Percentiles rank a stretch among this genome's conserved stretches.
Conservation (phyloP, 2,113 vertebrate genomes). For the Furnarius figulus region DNA sequence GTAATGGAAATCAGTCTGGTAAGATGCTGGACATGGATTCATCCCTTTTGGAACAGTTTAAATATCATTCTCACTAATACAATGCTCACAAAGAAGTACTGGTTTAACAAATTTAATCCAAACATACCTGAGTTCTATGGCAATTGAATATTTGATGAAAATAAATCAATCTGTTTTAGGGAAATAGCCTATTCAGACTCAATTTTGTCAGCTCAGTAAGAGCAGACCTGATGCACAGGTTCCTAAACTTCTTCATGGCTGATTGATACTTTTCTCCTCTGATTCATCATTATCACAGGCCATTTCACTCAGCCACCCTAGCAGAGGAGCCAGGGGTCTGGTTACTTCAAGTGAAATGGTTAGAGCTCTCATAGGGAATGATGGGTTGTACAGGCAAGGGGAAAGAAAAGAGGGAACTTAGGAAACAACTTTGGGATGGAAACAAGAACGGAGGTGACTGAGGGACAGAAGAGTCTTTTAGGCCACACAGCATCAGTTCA, state of each 20-base stretch:
- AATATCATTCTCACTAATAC: not conserved
- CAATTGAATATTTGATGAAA: not conserved
- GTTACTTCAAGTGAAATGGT: not conserved
- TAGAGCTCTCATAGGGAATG: not conserved
- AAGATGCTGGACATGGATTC: not conserved
- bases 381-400: not conserved
- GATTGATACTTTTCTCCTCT: not conserved
- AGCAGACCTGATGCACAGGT: not conserved
- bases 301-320: not conserved
- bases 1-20: constrained; percentile 6
- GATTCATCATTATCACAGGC: not conserved
- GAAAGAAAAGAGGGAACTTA: not conserved
- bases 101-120: not conserved
- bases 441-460: not conserved
- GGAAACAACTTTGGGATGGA: not conserved
- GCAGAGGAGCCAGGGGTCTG: not conserved
- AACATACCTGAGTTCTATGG: not conserved
- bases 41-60: not conserved
- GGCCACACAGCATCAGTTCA: not conserved
- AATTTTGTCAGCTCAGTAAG: not conserved
- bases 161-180: not conserved
- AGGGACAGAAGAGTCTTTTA: not conserved
- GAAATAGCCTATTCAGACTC: not conserved
- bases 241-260: not conserved
- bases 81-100: not conserved